A percentile compares a stretch with the other conserved stretches of the same genome.
phyloP scores from a whole-genome alignment of 2,888 invertebrate species.

The Rambutsinella grinnellia region DNA sequence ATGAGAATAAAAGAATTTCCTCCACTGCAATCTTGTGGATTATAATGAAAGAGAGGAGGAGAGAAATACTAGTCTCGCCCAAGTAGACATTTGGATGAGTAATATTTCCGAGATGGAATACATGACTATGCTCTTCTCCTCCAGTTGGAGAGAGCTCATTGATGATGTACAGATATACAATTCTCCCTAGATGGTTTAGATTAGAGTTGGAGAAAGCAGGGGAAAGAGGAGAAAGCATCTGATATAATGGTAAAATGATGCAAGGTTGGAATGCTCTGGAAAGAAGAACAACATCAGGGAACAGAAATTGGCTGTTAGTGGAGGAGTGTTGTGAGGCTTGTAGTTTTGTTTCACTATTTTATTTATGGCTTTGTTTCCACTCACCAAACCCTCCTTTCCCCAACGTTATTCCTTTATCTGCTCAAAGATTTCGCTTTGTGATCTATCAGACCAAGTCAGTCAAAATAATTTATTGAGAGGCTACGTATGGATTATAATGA shows the following conservation, averaged over 20 bases:
- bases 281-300: neutral
- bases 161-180: neutral
- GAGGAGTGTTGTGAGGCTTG: neutral
- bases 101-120: neutral
- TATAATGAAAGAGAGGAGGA: neutral
- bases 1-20: constrained; percentile 1
- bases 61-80: neutral
- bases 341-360: neutral
- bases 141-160: neutral
- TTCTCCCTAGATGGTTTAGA: neutral
- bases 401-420: neutral
- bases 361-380: neutral
- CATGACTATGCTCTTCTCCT: neutral
- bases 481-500: no score
- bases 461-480: no score
- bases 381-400: neutral
- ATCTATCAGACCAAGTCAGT: no score
- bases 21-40: constrained; percentile 1
- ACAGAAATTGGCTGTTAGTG: neutral
- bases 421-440: neutral
- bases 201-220: neutral
- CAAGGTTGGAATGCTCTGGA: neutral
- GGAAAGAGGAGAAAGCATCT: neutral
- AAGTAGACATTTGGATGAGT: neutral
- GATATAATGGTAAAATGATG: neutral